Evolutionary conservation across 2,113 vertebrate genomes (phyloP).

Genomic region (Cromileptes altivelis): DNA sequence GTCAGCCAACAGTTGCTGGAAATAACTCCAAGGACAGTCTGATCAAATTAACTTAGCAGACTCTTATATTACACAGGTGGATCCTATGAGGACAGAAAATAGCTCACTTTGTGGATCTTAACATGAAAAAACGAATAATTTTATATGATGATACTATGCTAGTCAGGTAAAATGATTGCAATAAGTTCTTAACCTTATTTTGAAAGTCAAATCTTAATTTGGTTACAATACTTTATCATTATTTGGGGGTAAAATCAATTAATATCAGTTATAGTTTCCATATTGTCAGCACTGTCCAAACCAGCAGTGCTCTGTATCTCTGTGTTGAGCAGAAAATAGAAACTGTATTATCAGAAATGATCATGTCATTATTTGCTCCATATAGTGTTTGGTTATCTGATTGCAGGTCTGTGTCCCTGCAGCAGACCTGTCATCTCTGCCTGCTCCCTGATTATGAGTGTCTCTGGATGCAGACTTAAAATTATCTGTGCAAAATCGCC

Average conservation of each 20-base stretch:
- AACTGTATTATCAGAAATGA: background rate
- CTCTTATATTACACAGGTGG: background rate
- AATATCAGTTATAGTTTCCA: background rate
- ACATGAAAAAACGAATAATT: background rate
- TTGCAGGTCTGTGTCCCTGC: background rate
- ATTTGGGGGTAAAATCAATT: background rate
- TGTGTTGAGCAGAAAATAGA: background rate
- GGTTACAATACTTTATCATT: background rate
- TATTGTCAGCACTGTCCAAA: background rate
- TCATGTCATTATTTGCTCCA: background rate
- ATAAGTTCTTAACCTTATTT: background rate
- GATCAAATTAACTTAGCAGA: background rate
- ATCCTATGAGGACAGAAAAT: background rate
- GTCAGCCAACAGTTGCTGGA: background rate
- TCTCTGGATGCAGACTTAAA: background rate
- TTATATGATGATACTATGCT: background rate
- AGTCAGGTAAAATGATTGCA: background rate
- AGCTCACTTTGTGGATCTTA: background rate
- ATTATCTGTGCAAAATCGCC: background rate
- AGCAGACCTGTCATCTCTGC: background rate
- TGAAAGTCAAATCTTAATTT: background rate
- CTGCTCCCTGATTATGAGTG: background rate
- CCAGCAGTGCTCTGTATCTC: background rate
- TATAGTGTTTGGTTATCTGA: background rate
- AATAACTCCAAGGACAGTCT: constrained; percentile 6